Evolutionary conservation across 1,140 invertebrate species (phyloP).

Genomic region (Parapsyche elsis): DNA sequence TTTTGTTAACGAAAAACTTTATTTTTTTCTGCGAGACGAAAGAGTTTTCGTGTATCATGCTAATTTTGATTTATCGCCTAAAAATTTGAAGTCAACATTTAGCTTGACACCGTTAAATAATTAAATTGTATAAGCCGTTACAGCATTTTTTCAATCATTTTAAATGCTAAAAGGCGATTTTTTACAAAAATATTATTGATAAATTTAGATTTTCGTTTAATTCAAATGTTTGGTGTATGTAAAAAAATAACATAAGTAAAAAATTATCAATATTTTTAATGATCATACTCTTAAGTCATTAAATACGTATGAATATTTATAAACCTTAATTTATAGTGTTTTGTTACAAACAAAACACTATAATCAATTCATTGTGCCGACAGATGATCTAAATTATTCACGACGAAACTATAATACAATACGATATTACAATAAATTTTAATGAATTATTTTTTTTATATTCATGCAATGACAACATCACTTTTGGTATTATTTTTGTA

Average conservation of each 20-base stretch:
- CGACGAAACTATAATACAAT: not conserved
- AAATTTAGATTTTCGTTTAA: not conserved
- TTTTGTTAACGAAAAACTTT: not conserved
- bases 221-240: too few relatives aligned
- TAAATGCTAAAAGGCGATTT: not conserved
- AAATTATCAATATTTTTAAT: too few relatives aligned
- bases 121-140: slow-evolving; percentile 5
- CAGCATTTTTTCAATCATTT: not conserved
- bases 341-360: too few relatives aligned
- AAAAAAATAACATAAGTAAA: too few relatives aligned
- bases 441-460: not conserved
- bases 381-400: slow-evolving; percentile 19
- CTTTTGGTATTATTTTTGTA: not conserved
- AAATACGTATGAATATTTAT: slow-evolving; percentile 13
- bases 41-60: not conserved
- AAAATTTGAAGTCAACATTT: slow-evolving; percentile 10
- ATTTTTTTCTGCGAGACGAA: not conserved
- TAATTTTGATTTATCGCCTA: slow-evolving; percentile 17
- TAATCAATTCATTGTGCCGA: not conserved
- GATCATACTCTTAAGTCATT: too few relatives aligned
- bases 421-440: not conserved
- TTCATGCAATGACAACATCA: not conserved
- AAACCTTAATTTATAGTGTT: slow-evolving; percentile 16
- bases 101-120: slow-evolving; percentile 3
- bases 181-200: not conserved